Evolutionary conservation across 2,797 vertebrate genomes (phyloP), one percentile per base, ranked within the genome.

Genomic region (Mus caroli): DNA sequence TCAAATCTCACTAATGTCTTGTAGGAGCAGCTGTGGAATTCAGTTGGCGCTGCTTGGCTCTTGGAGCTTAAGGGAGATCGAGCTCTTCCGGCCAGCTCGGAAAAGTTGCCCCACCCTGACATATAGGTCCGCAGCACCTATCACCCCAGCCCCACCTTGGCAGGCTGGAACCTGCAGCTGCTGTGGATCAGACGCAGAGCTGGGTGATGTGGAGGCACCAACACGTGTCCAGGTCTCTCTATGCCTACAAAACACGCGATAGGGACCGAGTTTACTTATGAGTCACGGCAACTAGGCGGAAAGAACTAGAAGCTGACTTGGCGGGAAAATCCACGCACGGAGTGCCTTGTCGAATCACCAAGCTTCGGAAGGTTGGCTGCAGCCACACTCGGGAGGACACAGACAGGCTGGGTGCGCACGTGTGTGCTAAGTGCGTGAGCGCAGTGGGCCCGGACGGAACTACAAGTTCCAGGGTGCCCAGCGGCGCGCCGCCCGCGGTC

Each of bases 401-500:
- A 40, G 3, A 75, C 86, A 6, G 86, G 37, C 52, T 43, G n/a
- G 40, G 50, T 20, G 88, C 17, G 64, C 91, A 95, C 92, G 92
- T 91, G 96, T 94, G 91, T 9, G 1, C 13, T 58, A 50, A 77
- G 92, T 17, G 96, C 37, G 34, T 24, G 67, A 58, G 52, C 77
- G 43, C 82, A 0, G 40, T 24, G 37, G 56, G 56, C 12, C 5
- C 46, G 3, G 73, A 34, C 52, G 0, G 88, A 92, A 97, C 98
- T 98, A 98, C 98, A 98, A 98, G 94, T 98, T 94, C 98, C 97
- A 97, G 96, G 79, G 95, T 96, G 95, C 97, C 95, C 90, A 91
- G 98, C 97, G 97, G 97, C 76, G 91, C 96, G 84, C 95, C n/a
- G 89, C 90, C 87, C 52, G 87, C 91, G 50, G 76, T 58, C 91